Conservation (phyloP, 1,140 invertebrate species). For the Brevipalpus yothersi region DNA sequence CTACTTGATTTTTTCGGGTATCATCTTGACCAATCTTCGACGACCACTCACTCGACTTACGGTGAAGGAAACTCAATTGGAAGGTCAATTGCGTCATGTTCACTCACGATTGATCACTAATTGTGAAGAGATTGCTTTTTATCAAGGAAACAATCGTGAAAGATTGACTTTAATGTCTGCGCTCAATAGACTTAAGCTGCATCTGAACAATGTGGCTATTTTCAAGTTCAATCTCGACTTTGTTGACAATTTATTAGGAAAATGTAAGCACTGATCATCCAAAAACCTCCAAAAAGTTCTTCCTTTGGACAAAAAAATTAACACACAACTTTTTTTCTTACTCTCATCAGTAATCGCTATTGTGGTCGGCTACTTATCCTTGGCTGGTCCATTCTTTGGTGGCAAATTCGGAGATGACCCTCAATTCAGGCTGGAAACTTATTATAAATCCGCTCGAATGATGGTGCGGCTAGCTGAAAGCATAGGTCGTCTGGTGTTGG, state of each 20-base stretch:
- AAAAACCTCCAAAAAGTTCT: no score
- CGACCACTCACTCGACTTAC: slow-evolving; percentile 67
- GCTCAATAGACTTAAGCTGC: neutral
- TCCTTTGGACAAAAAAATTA: neutral
- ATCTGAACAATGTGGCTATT: slow-evolving; percentile 16
- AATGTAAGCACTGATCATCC: slow-evolving; percentile 41
- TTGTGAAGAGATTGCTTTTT: slow-evolving; percentile 90
- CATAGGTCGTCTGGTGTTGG: slow-evolving; percentile 72
- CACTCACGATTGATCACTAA: slow-evolving; percentile 89
- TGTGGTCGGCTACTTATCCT: slow-evolving; percentile 77
- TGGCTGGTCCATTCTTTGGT: slow-evolving; percentile 75
- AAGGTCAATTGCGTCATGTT: slow-evolving; percentile 91
- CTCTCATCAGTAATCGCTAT: slow-evolving; percentile 57
- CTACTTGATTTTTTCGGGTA: slow-evolving; percentile 59
- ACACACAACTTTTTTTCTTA: neutral
- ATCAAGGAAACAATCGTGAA: slow-evolving; percentile 4
- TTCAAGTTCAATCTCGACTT: slow-evolving; percentile 82
- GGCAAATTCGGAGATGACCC: neutral
- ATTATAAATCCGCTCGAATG: slow-evolving; percentile 91
- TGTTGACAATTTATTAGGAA: slow-evolving; percentile 82
- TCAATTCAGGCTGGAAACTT: slow-evolving; percentile 31
- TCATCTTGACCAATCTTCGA: slow-evolving; percentile 37
- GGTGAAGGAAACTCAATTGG: slow-evolving; percentile 75
- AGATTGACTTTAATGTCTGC: slow-evolving; percentile 4
- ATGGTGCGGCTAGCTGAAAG: slow-evolving; percentile 87